Evolutionary conservation across 2,888 invertebrate genomes (phyloP).

Genomic region (Biston betularia): DNA sequence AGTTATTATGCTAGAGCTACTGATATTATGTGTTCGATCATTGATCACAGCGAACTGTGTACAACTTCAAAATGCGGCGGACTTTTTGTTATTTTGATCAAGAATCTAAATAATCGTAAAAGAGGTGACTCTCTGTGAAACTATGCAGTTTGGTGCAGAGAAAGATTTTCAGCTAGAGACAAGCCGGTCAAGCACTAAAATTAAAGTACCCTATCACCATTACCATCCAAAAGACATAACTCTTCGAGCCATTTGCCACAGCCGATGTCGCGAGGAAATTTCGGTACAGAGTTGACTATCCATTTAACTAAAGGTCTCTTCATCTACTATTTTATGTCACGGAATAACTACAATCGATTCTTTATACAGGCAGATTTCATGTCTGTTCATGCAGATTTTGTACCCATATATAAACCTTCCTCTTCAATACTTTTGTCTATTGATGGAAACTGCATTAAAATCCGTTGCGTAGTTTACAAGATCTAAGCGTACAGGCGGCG

Average conservation of each 20-base stretch:
- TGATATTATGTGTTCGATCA: too few relatives aligned
- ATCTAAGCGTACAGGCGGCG: too few relatives aligned
- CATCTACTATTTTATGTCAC: neutral
- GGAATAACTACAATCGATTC: neutral
- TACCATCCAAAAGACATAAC: neutral
- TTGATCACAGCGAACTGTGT: too few relatives aligned
- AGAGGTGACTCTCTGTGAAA: neutral
- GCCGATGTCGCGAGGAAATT: neutral
- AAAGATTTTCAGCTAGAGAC: neutral
- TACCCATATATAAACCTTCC: too few relatives aligned
- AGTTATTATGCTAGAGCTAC: too few relatives aligned
- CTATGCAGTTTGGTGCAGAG: neutral
- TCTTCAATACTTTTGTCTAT: too few relatives aligned
- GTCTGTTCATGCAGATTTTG: too few relatives aligned
- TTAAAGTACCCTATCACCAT: neutral
- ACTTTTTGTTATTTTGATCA: neutral
- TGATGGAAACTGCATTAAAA: too few relatives aligned
- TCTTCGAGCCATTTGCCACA: neutral
- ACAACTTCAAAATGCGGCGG: too few relatives aligned
- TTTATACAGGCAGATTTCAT: constrained; percentile 7
- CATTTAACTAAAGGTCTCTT: neutral
- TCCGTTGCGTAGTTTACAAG: too few relatives aligned
- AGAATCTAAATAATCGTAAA: constrained; percentile 1
- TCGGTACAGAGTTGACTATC: neutral
- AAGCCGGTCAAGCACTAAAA: neutral